Conservation (phyloP, 2,888 invertebrate species). For the Blera fallax region DNA sequence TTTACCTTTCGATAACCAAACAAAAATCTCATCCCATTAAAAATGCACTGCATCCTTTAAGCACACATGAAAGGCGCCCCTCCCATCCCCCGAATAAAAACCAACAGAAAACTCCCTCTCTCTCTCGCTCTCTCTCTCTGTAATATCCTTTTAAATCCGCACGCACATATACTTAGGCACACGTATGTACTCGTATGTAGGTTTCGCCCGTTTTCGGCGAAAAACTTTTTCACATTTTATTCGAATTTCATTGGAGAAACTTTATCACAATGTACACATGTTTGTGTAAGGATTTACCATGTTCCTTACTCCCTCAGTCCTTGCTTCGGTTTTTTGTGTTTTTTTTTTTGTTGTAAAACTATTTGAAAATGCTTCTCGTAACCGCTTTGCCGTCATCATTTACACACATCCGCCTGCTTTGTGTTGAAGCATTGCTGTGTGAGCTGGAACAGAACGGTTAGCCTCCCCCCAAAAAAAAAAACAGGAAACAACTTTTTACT, state of each 20-base stretch:
- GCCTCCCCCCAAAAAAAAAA: no score
- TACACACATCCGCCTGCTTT: constrained; percentile 31
- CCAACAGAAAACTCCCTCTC: neutral
- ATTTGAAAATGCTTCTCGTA: constrained; percentile 17
- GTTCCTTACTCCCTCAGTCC: neutral
- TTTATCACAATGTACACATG: constrained; percentile 36
- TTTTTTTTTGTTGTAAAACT: neutral
- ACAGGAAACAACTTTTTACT: no score
- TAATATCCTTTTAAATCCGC: neutral
- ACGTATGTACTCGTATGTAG: neutral
- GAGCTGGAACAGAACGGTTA: no score
- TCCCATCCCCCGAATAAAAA: neutral
- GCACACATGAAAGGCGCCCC: neutral
- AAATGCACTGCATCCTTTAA: constrained; percentile 49
- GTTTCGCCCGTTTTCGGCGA: neutral
- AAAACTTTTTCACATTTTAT: constrained; percentile 45
- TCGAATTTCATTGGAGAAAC: constrained; percentile 49
- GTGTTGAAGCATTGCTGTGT: no score
- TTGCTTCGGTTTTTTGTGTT: neutral
- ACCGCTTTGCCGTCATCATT: constrained; percentile 15
- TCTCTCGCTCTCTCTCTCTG: no score
- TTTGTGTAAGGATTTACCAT: constrained; percentile 42
- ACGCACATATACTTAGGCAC: neutral
- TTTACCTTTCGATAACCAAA: constrained; percentile 45
- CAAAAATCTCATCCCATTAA: constrained; percentile 35